Percentiles rank a stretch among this genome's conserved stretches.
These are phyloP conservation scores for Phallusia fumigata DNA, from an alignment of 23 tunicate genomes.

Conservation along the genomic window DNA sequence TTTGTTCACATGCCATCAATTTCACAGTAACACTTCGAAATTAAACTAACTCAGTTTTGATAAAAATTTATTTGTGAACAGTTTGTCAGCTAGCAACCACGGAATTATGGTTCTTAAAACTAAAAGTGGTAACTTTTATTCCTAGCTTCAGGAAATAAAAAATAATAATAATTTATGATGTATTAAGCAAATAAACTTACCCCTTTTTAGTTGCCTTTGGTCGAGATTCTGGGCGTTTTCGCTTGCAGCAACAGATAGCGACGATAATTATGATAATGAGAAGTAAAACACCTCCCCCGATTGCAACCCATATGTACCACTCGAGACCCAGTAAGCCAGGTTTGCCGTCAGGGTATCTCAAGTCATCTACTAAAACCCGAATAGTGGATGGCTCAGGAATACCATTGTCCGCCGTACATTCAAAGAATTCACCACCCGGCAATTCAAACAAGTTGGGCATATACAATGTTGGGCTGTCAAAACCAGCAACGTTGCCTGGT, in stretches of 20 bases:
- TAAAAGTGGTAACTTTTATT: too few species aligned
- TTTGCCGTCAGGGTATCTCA: constrained; percentile 70
- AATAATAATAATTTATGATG: too few species aligned
- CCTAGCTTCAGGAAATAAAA: too few species aligned
- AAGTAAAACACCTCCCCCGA: constrained; percentile 60
- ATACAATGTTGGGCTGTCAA: constrained; percentile 23
- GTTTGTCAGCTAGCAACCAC: too few species aligned
- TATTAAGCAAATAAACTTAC: too few species aligned
- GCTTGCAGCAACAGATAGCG: constrained; percentile 41
- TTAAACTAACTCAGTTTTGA: too few species aligned
- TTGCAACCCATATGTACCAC: constrained; percentile 66
- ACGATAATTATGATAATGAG: constrained; percentile 42
- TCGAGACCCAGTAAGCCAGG: constrained; percentile 51
- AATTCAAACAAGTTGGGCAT: constrained; percentile 57
- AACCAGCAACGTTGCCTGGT: constrained; percentile 45
- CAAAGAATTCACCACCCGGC: constrained; percentile 49
- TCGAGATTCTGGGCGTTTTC: background rate
- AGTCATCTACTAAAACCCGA: constrained; percentile 54
- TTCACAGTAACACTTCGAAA: too few species aligned
- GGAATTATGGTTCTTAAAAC: too few species aligned
- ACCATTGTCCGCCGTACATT: constrained; percentile 77
- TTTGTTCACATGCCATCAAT: too few species aligned
- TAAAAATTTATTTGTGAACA: too few species aligned
- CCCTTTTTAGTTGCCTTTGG: too few species aligned
- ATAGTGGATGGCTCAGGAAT: constrained; percentile 49